Evolutionary conservation across 2,797 vertebrate species (phyloP).

Genomic region (Acrossocheilus wenchowensis): DNA sequence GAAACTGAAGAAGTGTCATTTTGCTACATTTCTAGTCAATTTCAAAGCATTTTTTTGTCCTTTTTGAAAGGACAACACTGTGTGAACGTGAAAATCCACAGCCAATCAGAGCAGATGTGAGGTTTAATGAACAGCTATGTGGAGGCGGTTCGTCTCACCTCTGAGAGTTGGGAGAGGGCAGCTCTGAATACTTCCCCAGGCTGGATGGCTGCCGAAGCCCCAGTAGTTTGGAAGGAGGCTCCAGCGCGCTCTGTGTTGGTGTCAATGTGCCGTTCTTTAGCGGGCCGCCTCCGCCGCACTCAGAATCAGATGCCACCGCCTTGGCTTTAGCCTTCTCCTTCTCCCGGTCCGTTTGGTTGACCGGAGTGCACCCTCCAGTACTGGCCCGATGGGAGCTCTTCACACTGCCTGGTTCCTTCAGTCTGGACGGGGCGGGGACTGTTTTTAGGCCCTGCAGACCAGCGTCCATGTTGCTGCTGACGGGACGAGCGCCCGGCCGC

Average conservation of each 20-base stretch:
- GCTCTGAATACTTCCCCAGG: constrained; percentile 79
- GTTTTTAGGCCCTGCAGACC: constrained; percentile 85
- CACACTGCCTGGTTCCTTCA: constrained; percentile 88
- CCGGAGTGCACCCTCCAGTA: constrained; percentile 71
- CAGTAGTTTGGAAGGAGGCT: constrained; percentile 84
- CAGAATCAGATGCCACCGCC: constrained; percentile 87
- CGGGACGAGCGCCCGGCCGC: constrained; percentile 79
- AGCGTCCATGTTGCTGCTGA: constrained; percentile 89
- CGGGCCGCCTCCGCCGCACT: constrained; percentile 73
- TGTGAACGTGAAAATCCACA: background rate
- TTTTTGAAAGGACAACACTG: background rate
- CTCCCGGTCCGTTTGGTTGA: constrained; percentile 95
- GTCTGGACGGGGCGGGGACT: constrained; percentile 72
- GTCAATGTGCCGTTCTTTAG: constrained; percentile 66
- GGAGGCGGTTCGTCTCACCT: constrained; percentile 75
- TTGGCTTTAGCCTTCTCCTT: constrained; percentile 98
- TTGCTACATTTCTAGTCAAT: background rate
- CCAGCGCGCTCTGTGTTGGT: constrained; percentile 78
- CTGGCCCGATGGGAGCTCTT: constrained; percentile 75
- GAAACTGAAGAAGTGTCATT: background rate
- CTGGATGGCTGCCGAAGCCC: constrained; percentile 75
- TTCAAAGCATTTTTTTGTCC: background rate
- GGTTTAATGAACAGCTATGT: background rate
- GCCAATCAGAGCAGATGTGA: background rate
- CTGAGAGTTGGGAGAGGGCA: constrained; percentile 84